Percentiles rank a stretch among this genome's conserved stretches.
Conservation (phyloP, 92 coral and sea anemone species). For the Phenganax marumi region DNA sequence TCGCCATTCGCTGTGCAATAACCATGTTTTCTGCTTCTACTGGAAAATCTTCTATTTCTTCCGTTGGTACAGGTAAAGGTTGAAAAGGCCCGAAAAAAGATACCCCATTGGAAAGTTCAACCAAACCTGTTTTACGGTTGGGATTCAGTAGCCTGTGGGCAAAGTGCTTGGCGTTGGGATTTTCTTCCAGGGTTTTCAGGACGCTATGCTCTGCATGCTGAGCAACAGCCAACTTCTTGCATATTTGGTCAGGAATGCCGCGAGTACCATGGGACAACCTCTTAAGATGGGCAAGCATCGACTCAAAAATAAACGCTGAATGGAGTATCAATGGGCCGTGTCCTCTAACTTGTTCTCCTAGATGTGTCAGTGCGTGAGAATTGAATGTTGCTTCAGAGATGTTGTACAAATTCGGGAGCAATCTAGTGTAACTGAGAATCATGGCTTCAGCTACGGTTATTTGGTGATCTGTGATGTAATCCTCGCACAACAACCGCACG, state of each 20-base stretch:
- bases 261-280: slow-evolving; percentile 17
- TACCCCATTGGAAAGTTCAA: background rate
- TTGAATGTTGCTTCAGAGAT: slow-evolving; percentile 41
- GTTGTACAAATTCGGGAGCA: slow-evolving; percentile 22
- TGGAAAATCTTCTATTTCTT: slow-evolving; percentile 10
- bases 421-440: slow-evolving; percentile 31
- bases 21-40: background rate
- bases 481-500: slow-evolving; percentile 15
- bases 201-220: slow-evolving; percentile 12
- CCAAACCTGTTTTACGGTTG: background rate
- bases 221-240: background rate
- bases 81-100: slow-evolving; percentile 5
- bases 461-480: slow-evolving; percentile 25
- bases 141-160: background rate
- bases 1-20: slow-evolving; percentile 11
- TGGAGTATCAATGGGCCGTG: slow-evolving; percentile 47
- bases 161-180: background rate
- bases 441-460: slow-evolving; percentile 33
- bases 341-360: slow-evolving; percentile 34
- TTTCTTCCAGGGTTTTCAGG: background rate
- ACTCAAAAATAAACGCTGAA: slow-evolving; percentile 37
- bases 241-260: slow-evolving; percentile 29
- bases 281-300: slow-evolving; percentile 18
- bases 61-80: background rate
- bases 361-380: slow-evolving; percentile 45